Percentiles rank a stretch among this genome's conserved stretches.
phyloP scores from a whole-genome alignment of 2,797 vertebrate species.

The Petrocephalus sullivani region DNA sequence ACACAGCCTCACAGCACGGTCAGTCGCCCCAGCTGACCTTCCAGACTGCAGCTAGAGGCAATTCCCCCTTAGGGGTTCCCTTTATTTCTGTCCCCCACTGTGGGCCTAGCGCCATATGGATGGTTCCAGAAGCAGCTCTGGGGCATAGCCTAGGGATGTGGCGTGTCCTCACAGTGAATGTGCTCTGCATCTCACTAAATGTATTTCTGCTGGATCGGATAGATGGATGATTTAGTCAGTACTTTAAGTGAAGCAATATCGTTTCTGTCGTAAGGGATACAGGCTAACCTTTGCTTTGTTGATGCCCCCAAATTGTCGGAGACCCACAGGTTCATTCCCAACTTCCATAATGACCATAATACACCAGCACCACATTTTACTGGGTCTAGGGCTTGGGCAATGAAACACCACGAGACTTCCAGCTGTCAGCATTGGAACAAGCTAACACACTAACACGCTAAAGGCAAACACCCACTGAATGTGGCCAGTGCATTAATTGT shows the following conservation, averaged over 20 bases:
- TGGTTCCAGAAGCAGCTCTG: background rate
- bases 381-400: background rate
- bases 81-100: background rate
- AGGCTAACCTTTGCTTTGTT: background rate
- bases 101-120: background rate
- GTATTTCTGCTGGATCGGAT: background rate
- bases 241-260: background rate
- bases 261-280: conserved; percentile 8
- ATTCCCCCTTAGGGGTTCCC: background rate
- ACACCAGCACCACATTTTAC: background rate
- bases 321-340: background rate
- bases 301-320: background rate
- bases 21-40: background rate
- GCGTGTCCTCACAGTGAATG: background rate
- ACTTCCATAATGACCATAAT: background rate
- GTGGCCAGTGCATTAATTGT: background rate
- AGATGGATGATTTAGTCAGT: background rate
- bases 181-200: background rate
- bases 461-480: background rate
- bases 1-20: background rate
- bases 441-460: background rate
- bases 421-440: background rate
- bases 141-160: background rate
- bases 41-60: background rate
- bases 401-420: background rate